Conservation (phyloP, 2,113 vertebrate genomes). For the Sinocyclocheilus rhinocerous region DNA sequence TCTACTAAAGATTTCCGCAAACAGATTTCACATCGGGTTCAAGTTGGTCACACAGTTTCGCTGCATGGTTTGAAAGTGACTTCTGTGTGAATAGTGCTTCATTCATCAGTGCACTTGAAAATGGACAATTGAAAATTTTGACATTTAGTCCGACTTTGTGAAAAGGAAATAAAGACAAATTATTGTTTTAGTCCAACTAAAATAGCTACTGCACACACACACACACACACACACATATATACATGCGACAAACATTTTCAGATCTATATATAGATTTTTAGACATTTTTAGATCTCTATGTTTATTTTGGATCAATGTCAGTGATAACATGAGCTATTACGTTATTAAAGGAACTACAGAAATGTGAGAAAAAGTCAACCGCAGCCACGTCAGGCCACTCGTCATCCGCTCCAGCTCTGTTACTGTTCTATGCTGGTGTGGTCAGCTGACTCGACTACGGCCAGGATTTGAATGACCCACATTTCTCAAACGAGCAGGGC, state of each 20-base stretch:
- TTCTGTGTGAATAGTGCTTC: neutral
- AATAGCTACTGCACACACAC: neutral
- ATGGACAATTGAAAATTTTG: neutral
- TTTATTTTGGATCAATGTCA: slow-evolving; percentile 3
- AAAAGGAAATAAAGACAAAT: too few species aligned
- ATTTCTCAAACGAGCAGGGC: slow-evolving; percentile 42
- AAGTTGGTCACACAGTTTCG: neutral
- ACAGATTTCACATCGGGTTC: neutral
- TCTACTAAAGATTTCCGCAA: neutral
- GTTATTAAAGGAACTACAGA: neutral
- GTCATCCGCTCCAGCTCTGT: neutral
- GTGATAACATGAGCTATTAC: neutral
- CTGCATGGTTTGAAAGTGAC: neutral
- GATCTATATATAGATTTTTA: neutral
- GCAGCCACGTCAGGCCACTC: neutral
- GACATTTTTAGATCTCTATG: neutral
- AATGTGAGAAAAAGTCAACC: slow-evolving; percentile 10
- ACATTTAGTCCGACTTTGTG: neutral
- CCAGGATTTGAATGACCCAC: slow-evolving; percentile 59
- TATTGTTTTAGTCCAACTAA: neutral
- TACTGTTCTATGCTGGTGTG: slow-evolving; percentile 6
- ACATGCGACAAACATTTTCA: neutral
- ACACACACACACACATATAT: too few species aligned
- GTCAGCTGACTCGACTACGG: slow-evolving; percentile 53
- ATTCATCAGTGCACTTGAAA: neutral